A percentile compares a stretch with the other conserved stretches of the same genome.
These are phyloP conservation scores for Amphimedon queenslandica DNA, from an alignment of 37 sponge, comb jelly and placozoan genomes.

Conservation along the genomic window DNA sequence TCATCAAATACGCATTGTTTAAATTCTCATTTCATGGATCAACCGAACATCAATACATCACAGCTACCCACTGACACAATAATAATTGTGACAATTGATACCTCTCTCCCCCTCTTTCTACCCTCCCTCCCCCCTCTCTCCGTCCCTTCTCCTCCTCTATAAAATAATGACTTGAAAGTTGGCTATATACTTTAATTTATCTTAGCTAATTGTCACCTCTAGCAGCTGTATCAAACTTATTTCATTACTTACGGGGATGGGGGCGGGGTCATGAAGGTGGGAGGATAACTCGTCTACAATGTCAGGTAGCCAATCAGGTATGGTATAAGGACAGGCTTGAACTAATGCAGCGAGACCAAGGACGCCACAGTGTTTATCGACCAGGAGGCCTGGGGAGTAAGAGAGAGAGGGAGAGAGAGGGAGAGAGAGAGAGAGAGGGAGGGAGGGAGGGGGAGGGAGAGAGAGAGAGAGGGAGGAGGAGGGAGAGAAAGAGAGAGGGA, in stretches of 20 bases:
- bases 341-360: slow-evolving; percentile 86
- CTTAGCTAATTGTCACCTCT: neutral
- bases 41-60: too few species aligned
- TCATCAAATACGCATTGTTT: too few species aligned
- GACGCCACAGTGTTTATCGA: slow-evolving; percentile 77
- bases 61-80: too few species aligned
- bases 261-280: slow-evolving; percentile 76
- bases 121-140: too few species aligned
- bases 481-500: slow-evolving; percentile 15
- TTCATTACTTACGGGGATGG: slow-evolving; percentile 45
- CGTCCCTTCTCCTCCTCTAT: neutral
- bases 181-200: neutral
- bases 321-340: slow-evolving; percentile 84
- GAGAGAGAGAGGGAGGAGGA: slow-evolving; percentile 11
- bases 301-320: slow-evolving; percentile 88
- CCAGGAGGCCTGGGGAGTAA: slow-evolving; percentile 25
- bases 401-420: neutral
- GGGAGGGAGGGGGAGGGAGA: slow-evolving; percentile 4
- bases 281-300: slow-evolving; percentile 70
- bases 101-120: neutral
- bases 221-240: neutral
- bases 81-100: too few species aligned
- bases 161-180: slow-evolving; percentile 1
- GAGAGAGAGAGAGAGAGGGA: neutral
- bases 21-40: too few species aligned